Percentiles rank a stretch among this genome's conserved stretches.
These are phyloP conservation scores for Nannoperca obscura DNA, from an alignment of 2,797 vertebrate species.

Conservation along the genomic window DNA sequence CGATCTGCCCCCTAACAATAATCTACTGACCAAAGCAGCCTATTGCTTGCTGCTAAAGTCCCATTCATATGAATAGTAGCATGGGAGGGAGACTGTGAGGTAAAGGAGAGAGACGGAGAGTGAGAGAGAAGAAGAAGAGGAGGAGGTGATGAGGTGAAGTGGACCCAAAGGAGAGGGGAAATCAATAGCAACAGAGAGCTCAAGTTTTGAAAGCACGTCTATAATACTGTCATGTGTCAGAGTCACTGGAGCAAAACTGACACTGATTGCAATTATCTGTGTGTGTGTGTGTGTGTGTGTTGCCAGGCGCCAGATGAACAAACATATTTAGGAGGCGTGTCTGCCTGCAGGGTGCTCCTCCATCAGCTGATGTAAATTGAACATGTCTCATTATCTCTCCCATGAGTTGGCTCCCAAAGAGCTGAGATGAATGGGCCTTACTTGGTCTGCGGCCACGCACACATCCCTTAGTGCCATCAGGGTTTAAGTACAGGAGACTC, in stretches of 20 bases:
- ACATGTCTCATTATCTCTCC: conserved; percentile 71
- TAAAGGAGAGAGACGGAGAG: conserved; percentile 7
- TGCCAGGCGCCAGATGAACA: conserved; percentile 10
- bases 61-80: conserved; percentile 22
- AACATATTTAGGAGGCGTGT: conserved; percentile 57
- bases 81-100: not conserved
- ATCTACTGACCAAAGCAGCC: conserved; percentile 18
- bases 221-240: conserved; percentile 41
- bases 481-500: not conserved
- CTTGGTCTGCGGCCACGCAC: conserved; percentile 52
- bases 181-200: conserved; percentile 45
- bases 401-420: conserved; percentile 61
- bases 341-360: conserved; percentile 60
- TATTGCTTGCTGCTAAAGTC: conserved; percentile 20
- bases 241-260: conserved; percentile 35
- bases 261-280: conserved; percentile 21
- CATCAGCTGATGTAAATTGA: conserved; percentile 71
- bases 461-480: not conserved
- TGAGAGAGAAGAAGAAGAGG: not conserved
- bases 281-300: conserved; percentile 4
- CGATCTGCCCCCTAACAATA: conserved; percentile 29
- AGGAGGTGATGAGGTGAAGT: conserved; percentile 2
- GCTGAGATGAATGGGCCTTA: conserved; percentile 66
- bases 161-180: conserved; percentile 41
- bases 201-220: conserved; percentile 32